These are phyloP conservation scores for Ahaetulla prasina DNA, from an alignment of 2,113 vertebrate species.

Conservation along the genomic window DNA sequence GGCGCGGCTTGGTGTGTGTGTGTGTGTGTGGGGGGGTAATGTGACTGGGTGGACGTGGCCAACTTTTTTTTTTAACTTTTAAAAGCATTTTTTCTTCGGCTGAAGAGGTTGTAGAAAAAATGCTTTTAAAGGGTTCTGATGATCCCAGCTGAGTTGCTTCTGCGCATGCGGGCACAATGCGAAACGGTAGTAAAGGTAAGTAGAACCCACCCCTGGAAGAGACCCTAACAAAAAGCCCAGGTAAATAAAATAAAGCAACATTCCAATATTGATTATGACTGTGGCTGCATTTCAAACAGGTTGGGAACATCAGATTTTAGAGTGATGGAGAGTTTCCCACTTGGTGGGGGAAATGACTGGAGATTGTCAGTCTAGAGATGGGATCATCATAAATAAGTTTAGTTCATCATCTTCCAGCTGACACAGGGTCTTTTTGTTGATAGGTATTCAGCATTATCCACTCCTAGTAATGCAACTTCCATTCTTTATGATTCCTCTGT, in stretches of 20 bases:
- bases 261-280: neutral
- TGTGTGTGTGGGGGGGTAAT: too few relatives aligned
- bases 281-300: neutral
- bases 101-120: too few relatives aligned
- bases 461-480: slow-evolving; percentile 9
- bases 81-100: too few relatives aligned
- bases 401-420: slow-evolving; percentile 26
- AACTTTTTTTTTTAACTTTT: too few relatives aligned
- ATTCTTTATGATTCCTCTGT: slow-evolving; percentile 32
- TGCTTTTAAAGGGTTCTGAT: too few relatives aligned
- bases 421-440: neutral
- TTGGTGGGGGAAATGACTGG: neutral
- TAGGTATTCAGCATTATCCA: slow-evolving; percentile 16
- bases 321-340: neutral
- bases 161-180: too few relatives aligned
- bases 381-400: neutral
- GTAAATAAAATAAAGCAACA: neutral
- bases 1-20: too few relatives aligned
- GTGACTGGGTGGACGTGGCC: too few relatives aligned
- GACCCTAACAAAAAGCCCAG: neutral
- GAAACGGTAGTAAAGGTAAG: too few relatives aligned
- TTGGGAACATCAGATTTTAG: neutral
- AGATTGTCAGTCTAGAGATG: neutral
- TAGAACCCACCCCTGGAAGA: too few relatives aligned
- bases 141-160: too few relatives aligned